Conservation (phyloP, 2,888 invertebrate species). For the Sphaerophoria taeniata region DNA sequence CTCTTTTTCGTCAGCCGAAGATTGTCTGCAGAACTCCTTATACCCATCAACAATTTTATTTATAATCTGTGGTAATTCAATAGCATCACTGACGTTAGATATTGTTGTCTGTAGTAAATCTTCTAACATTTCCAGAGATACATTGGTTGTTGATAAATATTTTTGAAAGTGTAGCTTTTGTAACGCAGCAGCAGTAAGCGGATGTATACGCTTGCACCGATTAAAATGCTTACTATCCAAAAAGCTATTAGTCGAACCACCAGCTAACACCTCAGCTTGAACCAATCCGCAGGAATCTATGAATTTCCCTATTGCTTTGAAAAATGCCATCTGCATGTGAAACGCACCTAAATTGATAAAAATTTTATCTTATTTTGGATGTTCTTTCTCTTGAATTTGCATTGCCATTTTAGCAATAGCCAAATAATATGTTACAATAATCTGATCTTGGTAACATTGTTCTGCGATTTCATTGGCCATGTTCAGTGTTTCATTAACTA, state of each 20-base stretch:
- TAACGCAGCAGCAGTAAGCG: neutral
- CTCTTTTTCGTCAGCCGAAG: neutral
- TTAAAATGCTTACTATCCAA: neutral
- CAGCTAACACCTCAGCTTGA: neutral
- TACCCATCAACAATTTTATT: neutral
- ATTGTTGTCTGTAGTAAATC: neutral
- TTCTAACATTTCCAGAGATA: neutral
- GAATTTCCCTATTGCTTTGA: neutral
- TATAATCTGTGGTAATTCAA: neutral
- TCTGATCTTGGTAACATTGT: neutral
- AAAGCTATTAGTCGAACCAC: neutral
- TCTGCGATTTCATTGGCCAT: neutral
- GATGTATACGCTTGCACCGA: neutral
- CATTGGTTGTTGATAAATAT: neutral
- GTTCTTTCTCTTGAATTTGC: neutral
- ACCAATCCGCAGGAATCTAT: neutral
- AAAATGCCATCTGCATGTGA: neutral
- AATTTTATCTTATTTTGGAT: neutral
- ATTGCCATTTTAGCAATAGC: constrained; percentile 1
- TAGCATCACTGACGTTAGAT: no score
- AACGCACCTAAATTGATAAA: neutral
- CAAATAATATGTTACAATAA: neutral
- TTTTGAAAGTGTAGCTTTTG: neutral
- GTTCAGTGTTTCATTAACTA: neutral
- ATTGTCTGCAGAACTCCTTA: neutral